These are phyloP conservation scores for Tyto alba DNA, from an alignment of 2,113 vertebrate species.

Conservation along the genomic window DNA sequence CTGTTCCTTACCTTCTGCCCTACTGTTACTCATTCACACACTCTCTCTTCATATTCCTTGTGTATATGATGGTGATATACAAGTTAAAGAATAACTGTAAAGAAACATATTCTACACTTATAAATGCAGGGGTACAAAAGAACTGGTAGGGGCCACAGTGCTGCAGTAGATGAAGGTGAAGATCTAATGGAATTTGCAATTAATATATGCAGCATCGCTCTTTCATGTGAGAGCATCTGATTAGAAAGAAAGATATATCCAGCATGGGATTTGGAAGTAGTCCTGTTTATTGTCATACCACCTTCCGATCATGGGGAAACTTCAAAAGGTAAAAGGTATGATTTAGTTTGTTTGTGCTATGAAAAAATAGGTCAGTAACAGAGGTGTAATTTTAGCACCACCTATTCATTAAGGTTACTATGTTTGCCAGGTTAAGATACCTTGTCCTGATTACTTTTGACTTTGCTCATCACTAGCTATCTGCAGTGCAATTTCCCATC, in stretches of 20 bases:
- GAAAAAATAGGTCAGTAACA: background rate
- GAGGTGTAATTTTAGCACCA: background rate
- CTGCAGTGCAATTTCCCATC: background rate
- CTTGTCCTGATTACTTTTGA: background rate
- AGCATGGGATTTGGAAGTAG: background rate
- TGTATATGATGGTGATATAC: background rate
- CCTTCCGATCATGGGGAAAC: background rate
- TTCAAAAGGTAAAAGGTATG: background rate
- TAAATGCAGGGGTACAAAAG: background rate
- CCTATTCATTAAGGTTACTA: background rate
- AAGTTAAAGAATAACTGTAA: background rate
- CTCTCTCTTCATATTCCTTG: background rate
- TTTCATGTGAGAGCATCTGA: slow-evolving; percentile 7
- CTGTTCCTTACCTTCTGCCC: background rate
- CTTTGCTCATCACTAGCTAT: background rate
- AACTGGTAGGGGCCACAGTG: background rate
- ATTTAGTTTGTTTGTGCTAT: background rate
- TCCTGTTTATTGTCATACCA: background rate
- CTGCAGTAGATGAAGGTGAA: slow-evolving; percentile 11
- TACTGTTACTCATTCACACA: background rate
- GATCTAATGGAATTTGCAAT: slow-evolving; percentile 26
- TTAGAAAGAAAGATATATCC: background rate
- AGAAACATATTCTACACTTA: background rate
- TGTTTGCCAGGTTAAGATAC: background rate
- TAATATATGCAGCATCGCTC: background rate